Evolutionary conservation across 2,113 vertebrate species (phyloP).

Genomic region (Stictonetta naevosa): DNA sequence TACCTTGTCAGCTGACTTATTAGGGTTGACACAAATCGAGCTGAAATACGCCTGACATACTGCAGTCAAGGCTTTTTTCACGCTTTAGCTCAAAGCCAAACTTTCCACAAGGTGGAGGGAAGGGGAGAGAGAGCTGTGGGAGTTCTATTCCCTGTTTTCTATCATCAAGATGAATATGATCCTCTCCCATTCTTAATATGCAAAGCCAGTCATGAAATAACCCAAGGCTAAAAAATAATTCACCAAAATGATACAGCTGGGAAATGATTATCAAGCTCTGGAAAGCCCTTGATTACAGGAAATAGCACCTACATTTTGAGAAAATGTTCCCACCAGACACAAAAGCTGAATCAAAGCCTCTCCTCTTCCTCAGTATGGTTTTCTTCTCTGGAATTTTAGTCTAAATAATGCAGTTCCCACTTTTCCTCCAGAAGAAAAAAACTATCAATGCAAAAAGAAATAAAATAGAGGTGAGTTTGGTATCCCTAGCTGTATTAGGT

Average conservation of each 20-base stretch:
- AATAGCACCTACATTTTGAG: constrained; percentile 75
- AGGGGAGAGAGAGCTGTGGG: constrained; percentile 57
- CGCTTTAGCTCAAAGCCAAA: constrained; percentile 70
- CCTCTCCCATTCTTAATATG: constrained; percentile 64
- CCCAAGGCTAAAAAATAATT: constrained; percentile 73
- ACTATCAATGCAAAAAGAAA: background rate
- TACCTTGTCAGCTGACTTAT: constrained; percentile 78
- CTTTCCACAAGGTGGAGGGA: constrained; percentile 64
- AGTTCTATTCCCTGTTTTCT: constrained; percentile 73
- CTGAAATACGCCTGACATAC: constrained; percentile 75
- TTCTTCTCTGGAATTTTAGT: constrained; percentile 39
- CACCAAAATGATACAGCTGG: constrained; percentile 68
- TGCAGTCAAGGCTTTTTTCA: constrained; percentile 65
- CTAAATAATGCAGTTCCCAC: constrained; percentile 16
- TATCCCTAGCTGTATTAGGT: background rate
- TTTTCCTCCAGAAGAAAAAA: background rate
- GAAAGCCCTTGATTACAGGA: constrained; percentile 76
- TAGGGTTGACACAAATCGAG: constrained; percentile 80
- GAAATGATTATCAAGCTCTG: constrained; percentile 71
- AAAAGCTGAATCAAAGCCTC: constrained; percentile 52
- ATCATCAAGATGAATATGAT: constrained; percentile 73
- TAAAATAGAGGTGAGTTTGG: background rate
- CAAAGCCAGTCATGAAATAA: constrained; percentile 66
- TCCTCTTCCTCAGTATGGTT: constrained; percentile 45
- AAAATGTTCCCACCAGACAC: constrained; percentile 71